These are phyloP conservation scores for Tribolium castaneum DNA, from an alignment of 1,140 invertebrate genomes.

Conservation along the genomic window DNA sequence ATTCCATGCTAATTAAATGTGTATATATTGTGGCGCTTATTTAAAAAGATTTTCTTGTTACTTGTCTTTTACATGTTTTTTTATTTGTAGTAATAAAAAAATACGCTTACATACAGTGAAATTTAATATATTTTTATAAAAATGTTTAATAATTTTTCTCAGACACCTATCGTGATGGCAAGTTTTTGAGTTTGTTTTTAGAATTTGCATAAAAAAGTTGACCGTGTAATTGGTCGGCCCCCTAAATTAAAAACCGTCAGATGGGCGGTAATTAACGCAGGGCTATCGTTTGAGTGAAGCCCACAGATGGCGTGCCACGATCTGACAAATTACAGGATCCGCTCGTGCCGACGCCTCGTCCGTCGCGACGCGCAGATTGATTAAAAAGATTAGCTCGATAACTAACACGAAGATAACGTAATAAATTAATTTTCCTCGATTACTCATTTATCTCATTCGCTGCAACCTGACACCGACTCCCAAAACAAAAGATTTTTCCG, in stretches of 20 bases:
- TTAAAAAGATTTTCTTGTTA: too few relatives aligned
- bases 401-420: slow-evolving; percentile 47
- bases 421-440: slow-evolving; percentile 51
- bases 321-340: slow-evolving; percentile 52
- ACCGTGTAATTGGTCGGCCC: too few relatives aligned
- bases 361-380: slow-evolving; percentile 47
- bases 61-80: too few relatives aligned
- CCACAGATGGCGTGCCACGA: slow-evolving; percentile 49
- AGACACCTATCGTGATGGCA: too few relatives aligned
- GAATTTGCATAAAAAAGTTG: too few relatives aligned
- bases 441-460: slow-evolving; percentile 46
- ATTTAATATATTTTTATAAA: too few relatives aligned
- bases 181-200: too few relatives aligned
- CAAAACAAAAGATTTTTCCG: slow-evolving; percentile 31
- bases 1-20: too few relatives aligned
- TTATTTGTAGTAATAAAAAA: too few relatives aligned
- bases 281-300: neutral
- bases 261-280: neutral
- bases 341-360: slow-evolving; percentile 48
- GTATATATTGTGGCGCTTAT: too few relatives aligned
- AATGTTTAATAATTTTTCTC: too few relatives aligned
- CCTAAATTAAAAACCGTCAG: neutral
- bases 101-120: too few relatives aligned
- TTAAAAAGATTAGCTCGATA: slow-evolving; percentile 52
- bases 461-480: slow-evolving; percentile 24